Percentiles rank a stretch among this genome's conserved stretches.
Conservation (phyloP, 53 echinoderm and acorn worm genomes). For the Henricia sp. region DNA sequence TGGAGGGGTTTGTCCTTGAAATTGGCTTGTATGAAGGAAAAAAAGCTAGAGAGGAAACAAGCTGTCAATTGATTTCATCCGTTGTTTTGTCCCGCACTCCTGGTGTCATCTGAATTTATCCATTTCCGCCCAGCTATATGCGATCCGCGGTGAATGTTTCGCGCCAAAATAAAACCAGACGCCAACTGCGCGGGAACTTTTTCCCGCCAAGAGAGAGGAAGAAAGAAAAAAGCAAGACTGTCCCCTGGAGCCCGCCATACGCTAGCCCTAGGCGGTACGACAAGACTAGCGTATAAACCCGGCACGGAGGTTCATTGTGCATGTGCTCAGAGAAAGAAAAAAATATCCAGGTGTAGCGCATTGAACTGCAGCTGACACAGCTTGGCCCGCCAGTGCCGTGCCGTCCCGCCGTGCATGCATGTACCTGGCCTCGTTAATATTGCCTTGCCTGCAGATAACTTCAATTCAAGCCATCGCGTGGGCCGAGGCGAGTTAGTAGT, state of each 20-base stretch:
- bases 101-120: slow-evolving; percentile 35
- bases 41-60: too few species aligned
- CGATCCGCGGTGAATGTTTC: slow-evolving; percentile 36
- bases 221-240: background rate
- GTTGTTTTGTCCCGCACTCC: slow-evolving; percentile 16
- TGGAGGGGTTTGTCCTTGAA: too few species aligned
- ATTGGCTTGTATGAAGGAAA: too few species aligned
- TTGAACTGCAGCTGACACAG: slow-evolving; percentile 37
- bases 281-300: background rate
- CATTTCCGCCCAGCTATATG: slow-evolving; percentile 30
- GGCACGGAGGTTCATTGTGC: background rate
- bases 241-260: slow-evolving; percentile 15
- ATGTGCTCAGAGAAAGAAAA: background rate
- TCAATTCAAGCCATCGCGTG: background rate
- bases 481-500: background rate
- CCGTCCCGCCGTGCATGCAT: background rate
- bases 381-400: background rate
- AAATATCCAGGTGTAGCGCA: slow-evolving; percentile 44
- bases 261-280: slow-evolving; percentile 40
- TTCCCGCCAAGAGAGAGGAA: slow-evolving; percentile 23
- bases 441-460: background rate
- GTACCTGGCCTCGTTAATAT: slow-evolving; percentile 31
- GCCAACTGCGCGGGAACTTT: background rate
- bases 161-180: slow-evolving; percentile 7
- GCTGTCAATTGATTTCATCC: slow-evolving; percentile 39